phyloP scores from a whole-genome alignment of 2,113 vertebrate species.

The Odontesthes bonariensis region DNA sequence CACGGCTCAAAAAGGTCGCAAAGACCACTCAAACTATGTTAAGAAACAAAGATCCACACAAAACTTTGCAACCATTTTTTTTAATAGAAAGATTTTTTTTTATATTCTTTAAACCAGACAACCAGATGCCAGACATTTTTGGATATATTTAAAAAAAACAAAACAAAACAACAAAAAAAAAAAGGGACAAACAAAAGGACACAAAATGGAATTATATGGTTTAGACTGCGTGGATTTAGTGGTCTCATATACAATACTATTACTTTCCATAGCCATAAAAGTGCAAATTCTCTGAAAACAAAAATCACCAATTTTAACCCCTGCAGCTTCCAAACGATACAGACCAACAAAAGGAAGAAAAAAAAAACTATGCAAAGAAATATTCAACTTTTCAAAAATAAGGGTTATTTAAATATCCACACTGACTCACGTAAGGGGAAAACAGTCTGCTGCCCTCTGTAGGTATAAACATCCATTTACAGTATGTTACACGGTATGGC shows the following conservation, averaged over 20 bases:
- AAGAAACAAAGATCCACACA: slow-evolving; percentile 43
- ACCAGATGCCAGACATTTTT: slow-evolving; percentile 86
- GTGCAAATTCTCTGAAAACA: slow-evolving; percentile 82
- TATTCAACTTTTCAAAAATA: slow-evolving; percentile 54
- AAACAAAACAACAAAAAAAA: slow-evolving; percentile 56
- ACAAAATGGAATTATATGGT: slow-evolving; percentile 85
- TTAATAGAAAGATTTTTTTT: slow-evolving; percentile 86
- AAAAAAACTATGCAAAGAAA: slow-evolving; percentile 45
- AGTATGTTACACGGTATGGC: slow-evolving; percentile 4
- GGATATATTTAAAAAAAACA: slow-evolving; percentile 83
- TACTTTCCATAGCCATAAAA: slow-evolving; percentile 83
- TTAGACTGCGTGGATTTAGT: slow-evolving; percentile 86
- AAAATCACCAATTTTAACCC: slow-evolving; percentile 59
- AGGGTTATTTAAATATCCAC: slow-evolving; percentile 55
- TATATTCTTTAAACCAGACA: slow-evolving; percentile 86
- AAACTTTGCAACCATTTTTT: slow-evolving; percentile 81
- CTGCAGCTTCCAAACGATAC: slow-evolving; percentile 74
- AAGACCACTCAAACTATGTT: neutral
- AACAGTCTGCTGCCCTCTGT: slow-evolving; percentile 27
- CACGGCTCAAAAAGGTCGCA: no score
- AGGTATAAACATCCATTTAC: neutral
- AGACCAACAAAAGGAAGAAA: slow-evolving; percentile 52
- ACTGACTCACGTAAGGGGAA: slow-evolving; percentile 10
- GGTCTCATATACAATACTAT: slow-evolving; percentile 85
- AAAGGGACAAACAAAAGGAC: slow-evolving; percentile 67